phyloP scores from a whole-genome alignment of 1,140 invertebrate species.

The Colletes gigas region DNA sequence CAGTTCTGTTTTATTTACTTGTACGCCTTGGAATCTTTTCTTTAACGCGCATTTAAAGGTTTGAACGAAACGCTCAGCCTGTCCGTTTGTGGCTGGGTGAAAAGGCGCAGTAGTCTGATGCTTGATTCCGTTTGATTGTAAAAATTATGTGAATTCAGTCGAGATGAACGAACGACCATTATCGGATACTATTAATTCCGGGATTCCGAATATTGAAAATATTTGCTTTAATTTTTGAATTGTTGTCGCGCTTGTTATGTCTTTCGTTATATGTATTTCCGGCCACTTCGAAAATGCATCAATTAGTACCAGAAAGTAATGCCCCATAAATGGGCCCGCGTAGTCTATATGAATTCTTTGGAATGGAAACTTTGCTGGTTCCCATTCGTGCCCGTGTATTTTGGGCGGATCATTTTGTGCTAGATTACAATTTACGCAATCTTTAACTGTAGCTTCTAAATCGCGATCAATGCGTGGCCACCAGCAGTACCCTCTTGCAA shows the following conservation, averaged over 20 bases:
- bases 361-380: neutral
- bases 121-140: neutral
- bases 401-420: constrained; percentile 54
- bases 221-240: neutral
- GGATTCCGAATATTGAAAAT: constrained; percentile 6
- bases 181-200: neutral
- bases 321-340: constrained; percentile 74
- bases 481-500: constrained; percentile 76
- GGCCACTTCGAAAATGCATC: constrained; percentile 66
- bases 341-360: constrained; percentile 79
- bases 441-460: constrained; percentile 23
- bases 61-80: constrained; percentile 15
- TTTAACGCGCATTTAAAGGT: neutral
- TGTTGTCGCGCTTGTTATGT: neutral
- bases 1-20: constrained; percentile 15
- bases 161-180: neutral
- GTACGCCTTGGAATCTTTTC: constrained; percentile 3
- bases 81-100: constrained; percentile 7
- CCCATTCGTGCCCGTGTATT: neutral
- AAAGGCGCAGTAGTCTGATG: neutral
- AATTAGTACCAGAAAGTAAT: constrained; percentile 74
- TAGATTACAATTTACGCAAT: constrained; percentile 31
- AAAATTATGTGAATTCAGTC: neutral
- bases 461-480: constrained; percentile 77
- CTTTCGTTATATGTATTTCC: neutral